Evolutionary conservation across 2,888 invertebrate species (phyloP).

Genomic region (Meghimatium bilineatum): DNA sequence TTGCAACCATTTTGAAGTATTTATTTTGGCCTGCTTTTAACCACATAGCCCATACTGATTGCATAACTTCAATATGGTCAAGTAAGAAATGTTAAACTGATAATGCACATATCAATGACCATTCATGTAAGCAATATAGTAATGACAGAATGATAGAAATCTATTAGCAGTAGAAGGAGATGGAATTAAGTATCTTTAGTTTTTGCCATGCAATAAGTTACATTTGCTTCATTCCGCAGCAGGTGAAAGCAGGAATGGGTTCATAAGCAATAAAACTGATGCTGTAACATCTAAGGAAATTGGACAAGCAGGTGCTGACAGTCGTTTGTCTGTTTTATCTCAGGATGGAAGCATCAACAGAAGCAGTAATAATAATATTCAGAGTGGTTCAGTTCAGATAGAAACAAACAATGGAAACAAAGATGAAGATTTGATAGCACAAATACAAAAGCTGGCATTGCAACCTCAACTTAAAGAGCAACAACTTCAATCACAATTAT

Average conservation of each 20-base stretch:
- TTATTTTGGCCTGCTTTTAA: no score
- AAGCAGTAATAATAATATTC: background rate
- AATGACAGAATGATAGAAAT: no score
- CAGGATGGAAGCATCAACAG: background rate
- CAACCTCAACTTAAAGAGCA: background rate
- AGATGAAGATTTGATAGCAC: background rate
- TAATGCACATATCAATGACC: no score
- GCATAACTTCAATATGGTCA: no score
- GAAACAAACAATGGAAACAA: background rate
- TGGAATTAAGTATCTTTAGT: background rate
- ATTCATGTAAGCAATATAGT: no score
- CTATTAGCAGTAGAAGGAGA: no score
- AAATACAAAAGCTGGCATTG: background rate
- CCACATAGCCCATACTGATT: no score
- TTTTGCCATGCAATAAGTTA: background rate
- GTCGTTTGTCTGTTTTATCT: background rate
- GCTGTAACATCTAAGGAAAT: background rate
- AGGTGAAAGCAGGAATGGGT: background rate
- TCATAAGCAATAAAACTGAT: background rate
- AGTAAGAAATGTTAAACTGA: no score
- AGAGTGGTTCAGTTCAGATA: background rate
- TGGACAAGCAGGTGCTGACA: background rate
- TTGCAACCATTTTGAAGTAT: no score
- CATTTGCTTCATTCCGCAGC: background rate
- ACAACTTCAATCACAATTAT: background rate